These are phyloP conservation scores for Zeugodacus cucurbitae DNA, from an alignment of 1,140 invertebrate species.

Conservation along the genomic window DNA sequence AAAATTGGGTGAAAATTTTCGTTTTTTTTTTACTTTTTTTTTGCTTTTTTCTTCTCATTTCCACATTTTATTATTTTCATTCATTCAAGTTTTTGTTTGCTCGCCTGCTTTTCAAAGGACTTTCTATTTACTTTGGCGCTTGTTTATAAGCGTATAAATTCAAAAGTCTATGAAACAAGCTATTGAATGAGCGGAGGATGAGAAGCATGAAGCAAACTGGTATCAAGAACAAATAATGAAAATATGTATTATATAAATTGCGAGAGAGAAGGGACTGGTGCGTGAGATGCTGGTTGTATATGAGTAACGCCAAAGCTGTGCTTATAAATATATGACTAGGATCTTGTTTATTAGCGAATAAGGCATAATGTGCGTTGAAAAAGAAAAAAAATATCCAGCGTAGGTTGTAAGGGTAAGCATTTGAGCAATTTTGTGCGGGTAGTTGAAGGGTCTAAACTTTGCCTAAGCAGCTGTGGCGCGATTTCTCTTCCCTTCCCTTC, in stretches of 20 bases:
- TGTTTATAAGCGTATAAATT: conserved; percentile 28
- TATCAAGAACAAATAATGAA: background rate
- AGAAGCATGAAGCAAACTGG: background rate
- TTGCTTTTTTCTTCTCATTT: background rate
- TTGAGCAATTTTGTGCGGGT: background rate
- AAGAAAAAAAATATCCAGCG: background rate
- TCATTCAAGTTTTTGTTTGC: background rate
- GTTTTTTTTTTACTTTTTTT: background rate
- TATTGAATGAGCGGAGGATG: background rate
- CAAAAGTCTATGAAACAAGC: background rate
- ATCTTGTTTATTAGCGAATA: conserved; percentile 22
- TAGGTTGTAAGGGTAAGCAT: background rate
- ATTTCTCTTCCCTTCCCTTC: background rate
- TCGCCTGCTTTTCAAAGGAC: background rate
- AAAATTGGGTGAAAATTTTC: conserved; percentile 15
- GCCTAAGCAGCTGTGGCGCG: background rate
- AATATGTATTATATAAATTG: background rate
- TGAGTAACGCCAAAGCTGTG: background rate
- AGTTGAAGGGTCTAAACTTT: background rate
- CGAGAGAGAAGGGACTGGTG: background rate
- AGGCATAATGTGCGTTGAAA: background rate
- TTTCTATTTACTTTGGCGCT: background rate
- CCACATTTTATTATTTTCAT: background rate
- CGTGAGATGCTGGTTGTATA: background rate
- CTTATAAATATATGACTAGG: background rate